Conservation (phyloP, 2,888 invertebrate genomes). For the Stomorhina lunata region DNA sequence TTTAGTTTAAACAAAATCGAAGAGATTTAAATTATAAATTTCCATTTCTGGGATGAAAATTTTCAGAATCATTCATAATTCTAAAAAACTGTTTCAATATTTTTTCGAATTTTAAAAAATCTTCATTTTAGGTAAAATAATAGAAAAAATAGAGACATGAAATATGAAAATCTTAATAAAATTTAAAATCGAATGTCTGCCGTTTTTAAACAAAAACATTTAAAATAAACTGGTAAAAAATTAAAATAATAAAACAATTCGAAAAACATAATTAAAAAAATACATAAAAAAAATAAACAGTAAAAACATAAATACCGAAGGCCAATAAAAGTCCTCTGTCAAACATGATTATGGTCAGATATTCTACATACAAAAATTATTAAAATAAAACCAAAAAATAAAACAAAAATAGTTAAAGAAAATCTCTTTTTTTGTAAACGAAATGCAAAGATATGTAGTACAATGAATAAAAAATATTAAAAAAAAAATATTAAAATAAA, state of each 20-base stretch:
- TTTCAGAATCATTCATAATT: no score
- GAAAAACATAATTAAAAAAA: constrained; percentile 13
- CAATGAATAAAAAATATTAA: constrained; percentile 71
- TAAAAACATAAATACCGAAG: constrained; percentile 15
- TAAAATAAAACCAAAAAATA: not conserved
- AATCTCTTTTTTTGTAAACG: constrained; percentile 55
- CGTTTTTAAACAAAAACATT: constrained; percentile 5
- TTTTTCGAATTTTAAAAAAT: no score
- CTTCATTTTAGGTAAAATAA: no score
- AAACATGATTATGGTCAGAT: constrained; percentile 22
- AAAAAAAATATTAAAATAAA: constrained; percentile 65
- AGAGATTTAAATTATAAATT: no score
- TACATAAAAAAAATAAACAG: constrained; percentile 46
- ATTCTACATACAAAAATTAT: constrained; percentile 23
- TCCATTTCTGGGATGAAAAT: no score
- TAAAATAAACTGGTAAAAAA: not conserved
- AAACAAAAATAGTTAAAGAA: constrained; percentile 11
- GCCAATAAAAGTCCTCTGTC: constrained; percentile 3
- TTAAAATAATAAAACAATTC: not conserved
- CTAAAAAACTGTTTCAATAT: no score
- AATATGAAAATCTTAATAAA: constrained; percentile 9
- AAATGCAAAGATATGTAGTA: constrained; percentile 74
- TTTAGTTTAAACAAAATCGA: no score
- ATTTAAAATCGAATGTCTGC: constrained; percentile 26
- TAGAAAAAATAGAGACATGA: not conserved